These are phyloP conservation scores for Pipistrellus pipistrellus DNA, from an alignment of 2,797 vertebrate species.

Conservation along the genomic window DNA sequence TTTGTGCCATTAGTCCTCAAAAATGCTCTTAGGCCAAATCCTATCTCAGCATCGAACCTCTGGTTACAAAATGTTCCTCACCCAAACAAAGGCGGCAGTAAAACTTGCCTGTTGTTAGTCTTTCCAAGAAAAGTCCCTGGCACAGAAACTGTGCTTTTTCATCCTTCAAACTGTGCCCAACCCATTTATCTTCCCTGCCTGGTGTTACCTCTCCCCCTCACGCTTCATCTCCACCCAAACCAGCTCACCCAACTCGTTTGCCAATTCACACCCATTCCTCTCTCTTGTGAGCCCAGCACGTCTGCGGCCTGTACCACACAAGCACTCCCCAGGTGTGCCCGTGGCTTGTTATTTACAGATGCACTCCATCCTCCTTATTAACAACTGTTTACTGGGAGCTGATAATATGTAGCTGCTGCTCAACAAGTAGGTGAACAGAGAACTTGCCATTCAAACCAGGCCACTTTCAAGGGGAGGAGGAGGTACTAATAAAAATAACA, in stretches of 20 bases:
- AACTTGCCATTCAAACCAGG: slow-evolving; percentile 22
- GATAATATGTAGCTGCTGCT: not conserved
- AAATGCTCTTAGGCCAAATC: not conserved
- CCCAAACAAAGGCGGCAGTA: not conserved
- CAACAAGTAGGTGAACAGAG: not conserved
- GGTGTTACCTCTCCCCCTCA: not conserved
- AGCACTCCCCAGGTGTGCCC: not conserved
- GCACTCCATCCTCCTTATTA: not conserved
- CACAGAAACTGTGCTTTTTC: not conserved
- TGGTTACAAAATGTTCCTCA: not conserved
- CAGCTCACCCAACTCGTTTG: not conserved
- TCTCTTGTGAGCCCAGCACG: not conserved
- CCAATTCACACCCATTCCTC: not conserved
- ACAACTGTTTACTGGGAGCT: not conserved
- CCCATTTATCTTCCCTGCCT: not conserved
- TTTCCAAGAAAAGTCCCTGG: not conserved
- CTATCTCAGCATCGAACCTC: not conserved
- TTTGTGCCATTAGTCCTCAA: not conserved
- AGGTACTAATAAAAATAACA: not conserved
- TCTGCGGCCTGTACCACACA: not conserved
- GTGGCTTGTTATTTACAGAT: not conserved
- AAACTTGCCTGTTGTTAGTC: not conserved
- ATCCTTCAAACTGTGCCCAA: not conserved
- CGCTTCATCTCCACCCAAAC: not conserved
- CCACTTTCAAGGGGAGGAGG: not conserved